A percentile compares a stretch with the other conserved stretches of the same genome.
phyloP scores from a whole-genome alignment of 2,113 vertebrate species.

The Caracal caracal region DNA sequence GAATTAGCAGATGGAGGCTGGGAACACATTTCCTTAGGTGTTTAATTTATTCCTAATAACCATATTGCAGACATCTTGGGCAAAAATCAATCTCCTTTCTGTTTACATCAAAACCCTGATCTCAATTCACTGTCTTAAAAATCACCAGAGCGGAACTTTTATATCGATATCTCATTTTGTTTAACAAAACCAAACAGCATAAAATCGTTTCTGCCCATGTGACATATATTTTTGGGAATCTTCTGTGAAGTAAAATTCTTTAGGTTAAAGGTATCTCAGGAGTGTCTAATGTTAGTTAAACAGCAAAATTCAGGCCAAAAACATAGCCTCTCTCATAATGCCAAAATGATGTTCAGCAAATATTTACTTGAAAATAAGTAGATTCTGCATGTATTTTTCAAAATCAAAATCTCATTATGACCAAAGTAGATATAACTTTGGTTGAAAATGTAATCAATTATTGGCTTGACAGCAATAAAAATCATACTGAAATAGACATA shows the following conservation, averaged over 20 bases:
- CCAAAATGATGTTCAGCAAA: not conserved
- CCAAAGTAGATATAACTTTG: not conserved
- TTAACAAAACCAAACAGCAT: conserved; percentile 3
- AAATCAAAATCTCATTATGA: not conserved
- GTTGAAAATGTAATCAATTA: not conserved
- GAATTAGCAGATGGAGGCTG: not conserved
- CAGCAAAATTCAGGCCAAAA: not conserved
- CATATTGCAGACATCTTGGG: not conserved
- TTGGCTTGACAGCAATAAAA: not conserved
- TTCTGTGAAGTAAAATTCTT: not conserved
- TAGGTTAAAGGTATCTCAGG: not conserved
- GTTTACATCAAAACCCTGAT: not conserved
- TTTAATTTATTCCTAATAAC: conserved; percentile 60
- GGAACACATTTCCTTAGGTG: not conserved
- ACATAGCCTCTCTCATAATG: not conserved
- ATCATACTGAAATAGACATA: not conserved
- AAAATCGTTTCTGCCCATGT: not conserved
- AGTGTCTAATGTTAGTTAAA: not conserved
- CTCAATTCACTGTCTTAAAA: conserved; percentile 37
- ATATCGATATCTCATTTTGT: conserved; percentile 28
- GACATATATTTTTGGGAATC: not conserved
- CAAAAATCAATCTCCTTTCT: conserved; percentile 64
- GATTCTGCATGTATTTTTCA: not conserved
- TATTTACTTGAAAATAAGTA: not conserved
- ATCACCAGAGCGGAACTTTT: conserved; percentile 24